Percentiles rank a stretch among this genome's conserved stretches.
These are phyloP conservation scores for Apodemus agrarius DNA, from an alignment of 2,797 vertebrate species.

Conservation along the genomic window DNA sequence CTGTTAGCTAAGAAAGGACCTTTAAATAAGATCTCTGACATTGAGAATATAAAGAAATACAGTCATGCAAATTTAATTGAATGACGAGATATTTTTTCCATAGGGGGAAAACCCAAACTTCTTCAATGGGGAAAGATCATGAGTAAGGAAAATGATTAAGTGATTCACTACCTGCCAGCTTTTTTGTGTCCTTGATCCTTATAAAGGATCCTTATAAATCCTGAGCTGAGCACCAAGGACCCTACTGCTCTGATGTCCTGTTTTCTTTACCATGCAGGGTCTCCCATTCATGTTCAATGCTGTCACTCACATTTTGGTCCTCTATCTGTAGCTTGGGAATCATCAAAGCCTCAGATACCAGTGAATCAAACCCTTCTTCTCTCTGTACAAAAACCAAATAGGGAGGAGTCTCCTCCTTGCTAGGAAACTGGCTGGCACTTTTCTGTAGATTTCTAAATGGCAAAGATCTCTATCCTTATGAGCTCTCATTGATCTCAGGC, in stretches of 20 bases:
- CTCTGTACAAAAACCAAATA: background rate
- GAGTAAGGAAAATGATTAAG: background rate
- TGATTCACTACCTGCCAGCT: background rate
- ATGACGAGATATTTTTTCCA: slow-evolving; percentile 11
- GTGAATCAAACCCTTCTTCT: slow-evolving; percentile 49
- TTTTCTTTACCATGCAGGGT: slow-evolving; percentile 4
- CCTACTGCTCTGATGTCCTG: background rate
- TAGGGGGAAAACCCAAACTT: slow-evolving; percentile 41
- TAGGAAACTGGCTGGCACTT: background rate
- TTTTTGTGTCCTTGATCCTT: slow-evolving; percentile 21
- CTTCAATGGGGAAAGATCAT: slow-evolving; percentile 53
- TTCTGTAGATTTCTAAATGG: background rate
- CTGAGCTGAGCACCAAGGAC: background rate
- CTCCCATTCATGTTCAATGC: slow-evolving; percentile 16
- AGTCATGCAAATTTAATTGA: background rate
- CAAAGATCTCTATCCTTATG: background rate
- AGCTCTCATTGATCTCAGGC: background rate
- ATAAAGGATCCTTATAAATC: slow-evolving; percentile 64
- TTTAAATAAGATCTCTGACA: background rate
- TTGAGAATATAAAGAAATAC: slow-evolving; percentile 28
- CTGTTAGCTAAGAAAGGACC: background rate
- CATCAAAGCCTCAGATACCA: slow-evolving; percentile 25
- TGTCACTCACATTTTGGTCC: slow-evolving; percentile 43
- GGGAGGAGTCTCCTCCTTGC: background rate
- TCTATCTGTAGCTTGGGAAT: slow-evolving; percentile 58